A percentile compares a stretch with the other conserved stretches of the same genome.
Conservation (phyloP, 2,797 vertebrate species). For the Bovichtus diacanthus region DNA sequence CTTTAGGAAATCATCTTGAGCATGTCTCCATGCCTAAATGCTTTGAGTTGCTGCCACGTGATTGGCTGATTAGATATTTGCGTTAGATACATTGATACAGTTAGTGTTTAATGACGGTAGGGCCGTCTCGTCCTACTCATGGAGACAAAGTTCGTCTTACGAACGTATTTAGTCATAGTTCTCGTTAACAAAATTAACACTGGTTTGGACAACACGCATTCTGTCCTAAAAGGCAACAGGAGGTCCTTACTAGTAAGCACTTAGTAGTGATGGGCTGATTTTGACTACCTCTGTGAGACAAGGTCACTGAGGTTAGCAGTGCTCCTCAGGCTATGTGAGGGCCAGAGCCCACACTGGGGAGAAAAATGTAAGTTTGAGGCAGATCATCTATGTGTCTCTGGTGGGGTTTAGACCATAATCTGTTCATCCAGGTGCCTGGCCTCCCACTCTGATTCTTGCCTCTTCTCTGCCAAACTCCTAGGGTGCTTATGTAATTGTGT, state of each 20-base stretch:
- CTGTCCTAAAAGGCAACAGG: conserved; percentile 38
- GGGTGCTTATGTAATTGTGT: conserved; percentile 79
- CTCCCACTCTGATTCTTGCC: conserved; percentile 79
- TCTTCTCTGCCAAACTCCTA: conserved; percentile 79
- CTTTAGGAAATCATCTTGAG: too few relatives aligned
- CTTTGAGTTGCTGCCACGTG: too few relatives aligned
- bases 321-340: conserved; percentile 57
- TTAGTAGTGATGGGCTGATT: conserved; percentile 50
- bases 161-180: conserved; percentile 1
- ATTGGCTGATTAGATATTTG: too few relatives aligned
- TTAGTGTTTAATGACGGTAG: not conserved
- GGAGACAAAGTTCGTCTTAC: not conserved
- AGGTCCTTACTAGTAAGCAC: conserved; percentile 40
- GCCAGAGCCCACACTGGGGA: conserved; percentile 63
- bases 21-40: too few relatives aligned
- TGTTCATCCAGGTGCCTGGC: conserved; percentile 82
- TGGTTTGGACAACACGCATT: conserved; percentile 32
- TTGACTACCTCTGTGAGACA: conserved; percentile 48
- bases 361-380: conserved; percentile 75
- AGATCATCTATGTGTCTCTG: conserved; percentile 78
- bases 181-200: not conserved
- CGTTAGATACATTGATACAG: too few relatives aligned
- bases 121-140: not conserved
- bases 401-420: conserved; percentile 79
- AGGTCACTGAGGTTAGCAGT: conserved; percentile 66